Conservation (phyloP, 2,888 invertebrate genomes). For the Cephonodes hylas region DNA sequence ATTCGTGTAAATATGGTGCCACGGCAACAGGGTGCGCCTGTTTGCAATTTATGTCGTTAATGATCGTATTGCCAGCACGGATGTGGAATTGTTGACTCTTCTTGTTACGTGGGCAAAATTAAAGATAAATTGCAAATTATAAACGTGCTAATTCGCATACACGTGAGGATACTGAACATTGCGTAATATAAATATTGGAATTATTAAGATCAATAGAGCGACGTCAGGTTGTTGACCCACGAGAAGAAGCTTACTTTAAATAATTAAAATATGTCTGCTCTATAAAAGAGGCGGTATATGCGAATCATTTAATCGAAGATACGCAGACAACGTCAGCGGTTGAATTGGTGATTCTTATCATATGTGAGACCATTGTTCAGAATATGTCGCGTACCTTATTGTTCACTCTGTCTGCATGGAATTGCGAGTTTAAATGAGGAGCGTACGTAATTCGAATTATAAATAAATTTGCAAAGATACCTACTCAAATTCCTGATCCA, state of each 20-base stretch:
- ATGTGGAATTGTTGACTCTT: conserved; percentile 48
- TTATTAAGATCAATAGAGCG: conserved; percentile 28
- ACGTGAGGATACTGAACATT: conserved; percentile 21
- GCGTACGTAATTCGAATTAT: conserved; percentile 51
- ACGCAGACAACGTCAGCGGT: conserved; percentile 57
- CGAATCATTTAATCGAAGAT: conserved; percentile 59
- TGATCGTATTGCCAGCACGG: conserved; percentile 55
- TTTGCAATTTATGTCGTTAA: conserved; percentile 57
- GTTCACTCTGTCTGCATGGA: conserved; percentile 59
- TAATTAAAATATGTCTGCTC: conserved; percentile 52
- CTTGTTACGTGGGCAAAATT: conserved; percentile 44
- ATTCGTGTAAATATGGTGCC: conserved; percentile 44
- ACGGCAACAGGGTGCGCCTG: conserved; percentile 60
- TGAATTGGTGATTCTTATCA: conserved; percentile 75
- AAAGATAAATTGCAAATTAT: conserved; percentile 26
- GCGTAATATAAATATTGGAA: conserved; percentile 31
- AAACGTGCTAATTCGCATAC: background rate
- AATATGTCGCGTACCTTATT: conserved; percentile 77
- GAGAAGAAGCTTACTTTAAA: conserved; percentile 37
- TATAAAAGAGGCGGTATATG: conserved; percentile 48
- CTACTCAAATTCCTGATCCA: conserved; percentile 20
- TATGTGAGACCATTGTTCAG: conserved; percentile 74
- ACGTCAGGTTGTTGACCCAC: conserved; percentile 50
- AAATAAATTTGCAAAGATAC: conserved; percentile 32
- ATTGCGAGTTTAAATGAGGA: conserved; percentile 68